Base-by-base conservation (phyloP, 2,797 vertebrate species). In the Pseudotriccus pelzelni region DNA sequence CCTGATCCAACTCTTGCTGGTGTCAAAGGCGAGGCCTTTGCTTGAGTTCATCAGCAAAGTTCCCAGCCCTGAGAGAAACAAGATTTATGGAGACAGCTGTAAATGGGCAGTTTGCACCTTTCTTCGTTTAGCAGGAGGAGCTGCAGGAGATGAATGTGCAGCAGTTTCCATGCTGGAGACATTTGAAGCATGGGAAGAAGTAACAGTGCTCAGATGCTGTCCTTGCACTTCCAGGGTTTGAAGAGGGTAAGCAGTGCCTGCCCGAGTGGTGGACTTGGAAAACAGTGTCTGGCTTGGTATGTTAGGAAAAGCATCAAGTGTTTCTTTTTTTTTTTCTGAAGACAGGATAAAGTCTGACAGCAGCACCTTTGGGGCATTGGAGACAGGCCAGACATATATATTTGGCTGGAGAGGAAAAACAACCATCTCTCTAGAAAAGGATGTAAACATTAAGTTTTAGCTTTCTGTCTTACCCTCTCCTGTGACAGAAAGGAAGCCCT, bases 401-500 rank as follows among this genome's bases (percentile, higher is more conserved):
- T 50, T 84, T 92, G 50, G 22, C 63, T 66, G 60, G 70, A 46
- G 73, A 90, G 90, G 76, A 73, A 93, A 95, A 95, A 70, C 77
- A 95, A 23, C 69, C 49, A 8, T 73, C 82, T 90, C 81, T 76
- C 90, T 91, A 62, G 84, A 85, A 86, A 52, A 87, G 91, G 93
- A 91, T 95, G 67, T 87, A 94, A 95, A 91, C 43, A 72, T 69
- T 13, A 59, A 69, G 72, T 37, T 89, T 64, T 73, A 80, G 60
- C 27, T 64, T 43, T 93, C 24, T 75, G 19, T 68, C 32, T 49
- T 80, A 75, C 15, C 19, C 17, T 64, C 39, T 81, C 86, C 84
- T 90, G 90, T 0, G 6, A 41, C 63, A 83, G 79, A 95, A 96
- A 94, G 80, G 75, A 84, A 97, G 60, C 68, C 58, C 64, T 93